Conservation (phyloP, 2,797 vertebrate genomes). For the Gallirallus australis region DNA sequence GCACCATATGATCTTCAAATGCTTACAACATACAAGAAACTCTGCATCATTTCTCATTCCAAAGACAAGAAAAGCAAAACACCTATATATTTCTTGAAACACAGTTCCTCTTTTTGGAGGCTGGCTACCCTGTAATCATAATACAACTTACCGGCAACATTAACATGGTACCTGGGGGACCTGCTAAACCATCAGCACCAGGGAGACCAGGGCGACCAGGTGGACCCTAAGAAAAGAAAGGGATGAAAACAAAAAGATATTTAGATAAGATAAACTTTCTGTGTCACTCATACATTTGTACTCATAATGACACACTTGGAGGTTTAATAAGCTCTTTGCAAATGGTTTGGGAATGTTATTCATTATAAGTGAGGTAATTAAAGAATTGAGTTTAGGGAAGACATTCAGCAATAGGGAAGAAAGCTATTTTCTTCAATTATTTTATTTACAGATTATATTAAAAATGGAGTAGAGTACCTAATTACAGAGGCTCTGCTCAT, state of each 20-base stretch:
- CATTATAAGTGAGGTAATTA: background rate
- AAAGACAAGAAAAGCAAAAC: background rate
- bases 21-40: background rate
- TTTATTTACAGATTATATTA: background rate
- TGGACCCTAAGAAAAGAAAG: constrained; percentile 83
- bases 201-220: constrained; percentile 93
- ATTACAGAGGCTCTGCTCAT: background rate
- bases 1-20: background rate
- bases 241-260: background rate
- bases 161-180: constrained; percentile 97
- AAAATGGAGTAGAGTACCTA: background rate
- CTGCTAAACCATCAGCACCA: constrained; percentile 94
- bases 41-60: background rate
- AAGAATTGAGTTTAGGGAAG: background rate
- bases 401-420: background rate
- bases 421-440: background rate
- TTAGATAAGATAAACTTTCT: background rate
- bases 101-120: background rate
- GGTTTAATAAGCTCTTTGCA: background rate
- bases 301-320: background rate
- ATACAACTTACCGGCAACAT: constrained; percentile 92
- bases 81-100: background rate
- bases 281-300: background rate
- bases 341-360: background rate
- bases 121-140: background rate